phyloP scores from a whole-genome alignment of 2,888 invertebrate species.

The Holacanthella duospinosa region DNA sequence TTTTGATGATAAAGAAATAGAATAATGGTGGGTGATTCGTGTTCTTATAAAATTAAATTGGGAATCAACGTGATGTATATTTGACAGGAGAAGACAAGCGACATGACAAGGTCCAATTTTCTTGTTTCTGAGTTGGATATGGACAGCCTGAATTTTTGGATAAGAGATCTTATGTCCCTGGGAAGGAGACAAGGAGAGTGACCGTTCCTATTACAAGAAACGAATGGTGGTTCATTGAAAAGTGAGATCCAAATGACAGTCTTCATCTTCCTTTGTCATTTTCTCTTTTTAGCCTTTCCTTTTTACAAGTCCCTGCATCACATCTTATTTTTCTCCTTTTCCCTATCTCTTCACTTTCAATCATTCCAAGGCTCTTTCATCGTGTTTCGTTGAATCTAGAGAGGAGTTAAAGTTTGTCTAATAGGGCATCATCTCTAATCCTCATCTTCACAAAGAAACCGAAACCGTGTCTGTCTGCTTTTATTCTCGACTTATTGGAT shows the following conservation, averaged over 20 bases:
- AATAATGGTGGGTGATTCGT: background rate
- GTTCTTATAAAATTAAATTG: no score
- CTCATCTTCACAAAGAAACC: no score
- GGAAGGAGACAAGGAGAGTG: background rate
- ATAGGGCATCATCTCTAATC: no score
- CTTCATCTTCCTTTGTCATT: background rate
- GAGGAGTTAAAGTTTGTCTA: no score
- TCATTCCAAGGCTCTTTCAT: no score
- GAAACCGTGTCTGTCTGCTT: no score
- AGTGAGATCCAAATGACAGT: background rate
- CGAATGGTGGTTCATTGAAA: no score
- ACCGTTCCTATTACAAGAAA: no score
- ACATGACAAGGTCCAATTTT: background rate
- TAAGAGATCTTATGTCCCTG: background rate
- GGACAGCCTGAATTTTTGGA: background rate
- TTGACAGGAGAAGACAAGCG: background rate
- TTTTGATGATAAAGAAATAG: background rate
- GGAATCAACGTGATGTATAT: no score
- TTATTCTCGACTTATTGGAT: no score
- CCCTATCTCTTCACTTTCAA: no score
- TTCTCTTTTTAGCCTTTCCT: background rate
- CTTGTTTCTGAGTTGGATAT: background rate
- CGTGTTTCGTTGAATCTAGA: no score
- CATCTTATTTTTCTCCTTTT: background rate
- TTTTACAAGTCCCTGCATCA: background rate